These are phyloP conservation scores for Meloidogyne exigua DNA, from an alignment of 1,140 invertebrate species.

Conservation along the genomic window DNA sequence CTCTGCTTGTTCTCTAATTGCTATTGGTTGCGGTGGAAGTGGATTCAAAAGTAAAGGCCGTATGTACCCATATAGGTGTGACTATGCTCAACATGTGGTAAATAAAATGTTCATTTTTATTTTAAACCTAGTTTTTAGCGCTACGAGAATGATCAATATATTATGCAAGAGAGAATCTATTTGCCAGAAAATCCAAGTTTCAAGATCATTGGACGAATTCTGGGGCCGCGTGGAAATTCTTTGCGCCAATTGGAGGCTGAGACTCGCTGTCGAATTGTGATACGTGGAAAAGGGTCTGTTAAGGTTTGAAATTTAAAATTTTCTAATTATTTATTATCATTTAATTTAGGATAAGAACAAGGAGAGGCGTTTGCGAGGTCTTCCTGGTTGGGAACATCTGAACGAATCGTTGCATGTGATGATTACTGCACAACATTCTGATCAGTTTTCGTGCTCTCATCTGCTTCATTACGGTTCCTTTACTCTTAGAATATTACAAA, in stretches of 20 bases:
- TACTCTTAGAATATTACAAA: neutral
- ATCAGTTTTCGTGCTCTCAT: conserved; percentile 24
- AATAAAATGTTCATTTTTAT: neutral
- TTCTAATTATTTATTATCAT: neutral
- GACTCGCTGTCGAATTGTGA: conserved; percentile 99
- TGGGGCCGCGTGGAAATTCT: conserved; percentile 96
- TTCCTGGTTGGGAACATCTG: conserved; percentile 98
- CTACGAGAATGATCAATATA: neutral
- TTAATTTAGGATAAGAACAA: conserved; percentile 28
- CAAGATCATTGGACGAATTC: conserved; percentile 96
- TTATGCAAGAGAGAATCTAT: neutral
- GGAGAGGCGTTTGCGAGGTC: conserved; percentile 69
- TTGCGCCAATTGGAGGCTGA: conserved; percentile 97
- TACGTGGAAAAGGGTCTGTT: conserved; percentile 94
- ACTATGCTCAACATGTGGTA: neutral
- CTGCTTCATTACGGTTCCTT: conserved; percentile 30
- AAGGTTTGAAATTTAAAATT: conserved; percentile 25
- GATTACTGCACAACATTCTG: conserved; percentile 66
- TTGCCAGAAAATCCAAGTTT: conserved; percentile 67
- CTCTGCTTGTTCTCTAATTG: neutral
- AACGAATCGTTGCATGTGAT: conserved; percentile 96
- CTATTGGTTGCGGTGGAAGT: neutral
- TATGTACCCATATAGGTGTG: conserved; percentile 2
- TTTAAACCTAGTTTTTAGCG: neutral
- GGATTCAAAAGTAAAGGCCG: neutral